A percentile compares a stretch with the other conserved stretches of the same genome.
Evolutionary conservation across 2,797 vertebrate genomes (phyloP).

Genomic region (Cetoscarus ocellatus): DNA sequence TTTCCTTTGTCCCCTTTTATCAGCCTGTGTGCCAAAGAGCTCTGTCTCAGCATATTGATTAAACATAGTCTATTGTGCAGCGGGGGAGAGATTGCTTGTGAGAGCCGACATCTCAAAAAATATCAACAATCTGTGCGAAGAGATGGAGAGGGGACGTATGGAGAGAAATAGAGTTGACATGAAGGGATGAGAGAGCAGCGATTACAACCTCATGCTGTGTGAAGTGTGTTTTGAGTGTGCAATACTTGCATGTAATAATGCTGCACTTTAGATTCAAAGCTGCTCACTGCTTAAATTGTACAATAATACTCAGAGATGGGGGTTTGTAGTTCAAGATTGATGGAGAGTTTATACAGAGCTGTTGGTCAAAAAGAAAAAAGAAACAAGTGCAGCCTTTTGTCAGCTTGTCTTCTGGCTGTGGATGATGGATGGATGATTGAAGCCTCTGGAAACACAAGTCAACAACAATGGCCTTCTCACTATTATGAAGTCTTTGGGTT

Average conservation of each 20-base stretch:
- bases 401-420: not conserved
- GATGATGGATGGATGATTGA: not conserved
- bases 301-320: not conserved
- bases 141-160: not conserved
- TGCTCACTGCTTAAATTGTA: not conserved
- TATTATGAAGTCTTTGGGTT: too few species aligned
- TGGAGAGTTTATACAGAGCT: not conserved
- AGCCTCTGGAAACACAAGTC: not conserved
- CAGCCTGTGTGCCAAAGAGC: constrained; percentile 21
- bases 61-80: constrained; percentile 23
- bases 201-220: not conserved
- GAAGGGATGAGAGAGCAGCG: not conserved
- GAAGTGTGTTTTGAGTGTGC: not conserved
- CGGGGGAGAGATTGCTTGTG: constrained; percentile 19
- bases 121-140: constrained; percentile 9
- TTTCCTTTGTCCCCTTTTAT: constrained; percentile 34
- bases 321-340: not conserved
- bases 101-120: not conserved
- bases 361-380: too few species aligned
- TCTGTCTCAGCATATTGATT: constrained; percentile 32
- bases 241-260: not conserved
- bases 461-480: not conserved
- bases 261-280: not conserved
- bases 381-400: too few species aligned
- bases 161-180: not conserved